Evolutionary conservation across 2,888 invertebrate genomes (phyloP), one percentile per base, ranked within the genome.

Genomic region (Lacanobia wlatinum): DNA sequence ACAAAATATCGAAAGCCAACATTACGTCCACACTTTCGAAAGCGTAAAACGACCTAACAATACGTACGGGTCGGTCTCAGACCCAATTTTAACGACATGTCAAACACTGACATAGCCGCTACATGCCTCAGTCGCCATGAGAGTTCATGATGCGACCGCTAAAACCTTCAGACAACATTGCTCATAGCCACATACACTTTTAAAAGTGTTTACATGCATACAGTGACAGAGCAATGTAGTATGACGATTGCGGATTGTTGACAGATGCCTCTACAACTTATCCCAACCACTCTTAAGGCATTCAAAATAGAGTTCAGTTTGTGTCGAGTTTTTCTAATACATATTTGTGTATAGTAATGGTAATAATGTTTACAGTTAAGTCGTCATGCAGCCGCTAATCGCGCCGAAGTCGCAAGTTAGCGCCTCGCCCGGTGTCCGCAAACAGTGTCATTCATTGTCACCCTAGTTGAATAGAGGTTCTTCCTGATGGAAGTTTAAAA

Each of bases 371-470:
- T 95, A 95, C 95, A 94, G 95, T 95, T 95, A 95, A 91, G 89
- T 94, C 95, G 95, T 94, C 95, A 93, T 94, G 91, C 88, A 81
- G 92, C 89, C 89, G 95, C 95, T 95, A 95, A 95, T 93, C 94
- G 93, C 88, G 90, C 89, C 93, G 92, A 93, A 90, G 94, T 96
- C 94, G 93, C 95, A 91, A 89, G 95, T 96, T 96, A 96, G 95
- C 96, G 94, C 95, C 96, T 96, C 92, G 92, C 95, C 94, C 92
- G 95, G 95, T 95, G 95, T 96, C 93, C 94, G 90, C 92, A 95
- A 95, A 96, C 94, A 95, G 67, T 82, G 88, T 90, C 92, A 94
- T 94, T 94, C 94, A 95, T 94, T 94, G 95, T 95, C 95, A 93
- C 92, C 92, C 92, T 89, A 84, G 86, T 86, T 94, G 93, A 93